Conservation (phyloP, 2,113 vertebrate genomes). For the Chauna torquata region DNA sequence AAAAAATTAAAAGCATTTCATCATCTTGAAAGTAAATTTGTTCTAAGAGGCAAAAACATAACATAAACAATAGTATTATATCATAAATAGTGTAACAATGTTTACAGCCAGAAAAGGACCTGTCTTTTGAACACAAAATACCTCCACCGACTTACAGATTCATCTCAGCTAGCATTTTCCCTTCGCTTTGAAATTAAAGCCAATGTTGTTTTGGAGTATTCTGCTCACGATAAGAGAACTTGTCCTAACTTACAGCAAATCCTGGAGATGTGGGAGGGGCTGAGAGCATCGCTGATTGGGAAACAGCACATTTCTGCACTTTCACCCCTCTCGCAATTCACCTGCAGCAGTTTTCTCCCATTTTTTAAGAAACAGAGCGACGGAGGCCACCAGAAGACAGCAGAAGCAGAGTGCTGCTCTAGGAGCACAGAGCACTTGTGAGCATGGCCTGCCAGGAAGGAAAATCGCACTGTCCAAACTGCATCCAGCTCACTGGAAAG, state of each 20-base stretch:
- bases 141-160: neutral
- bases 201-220: neutral
- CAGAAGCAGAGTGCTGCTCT: neutral
- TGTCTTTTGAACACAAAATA: neutral
- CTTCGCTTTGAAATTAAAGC: conserved; percentile 30
- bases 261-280: conserved; percentile 1
- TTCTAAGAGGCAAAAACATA: neutral
- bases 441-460: neutral
- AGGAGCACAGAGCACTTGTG: neutral
- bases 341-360: neutral
- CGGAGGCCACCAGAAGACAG: neutral
- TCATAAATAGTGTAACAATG: neutral
- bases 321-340: conserved; percentile 7
- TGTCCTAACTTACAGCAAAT: neutral
- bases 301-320: neutral
- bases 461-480: neutral
- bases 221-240: neutral
- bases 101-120: conserved; percentile 3
- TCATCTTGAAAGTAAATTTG: conserved; percentile 31
- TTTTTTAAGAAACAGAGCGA: neutral
- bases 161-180: neutral
- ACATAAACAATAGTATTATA: neutral
- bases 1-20: conserved; percentile 36
- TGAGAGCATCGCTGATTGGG: neutral
- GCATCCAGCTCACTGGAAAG: neutral